phyloP scores from a whole-genome alignment of 2,797 vertebrate species.

The Cynodonichthys magdalenae region DNA sequence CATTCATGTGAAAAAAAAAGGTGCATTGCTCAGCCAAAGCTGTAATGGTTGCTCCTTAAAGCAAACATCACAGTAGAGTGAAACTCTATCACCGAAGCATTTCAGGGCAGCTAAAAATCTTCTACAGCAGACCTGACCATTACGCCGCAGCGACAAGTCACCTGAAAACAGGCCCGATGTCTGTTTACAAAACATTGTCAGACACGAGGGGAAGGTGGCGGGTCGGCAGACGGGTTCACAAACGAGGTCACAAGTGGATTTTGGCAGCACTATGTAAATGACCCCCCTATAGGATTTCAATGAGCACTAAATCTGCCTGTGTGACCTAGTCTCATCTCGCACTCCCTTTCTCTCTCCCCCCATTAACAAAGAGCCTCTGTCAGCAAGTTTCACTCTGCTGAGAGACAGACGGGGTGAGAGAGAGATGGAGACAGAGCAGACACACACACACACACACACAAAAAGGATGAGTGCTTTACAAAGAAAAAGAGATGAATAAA shows the following conservation, averaged over 20 bases:
- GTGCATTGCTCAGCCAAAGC: conserved; percentile 37
- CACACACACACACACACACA: conserved; percentile 24
- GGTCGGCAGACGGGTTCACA: conserved; percentile 43
- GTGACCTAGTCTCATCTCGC: conserved; percentile 60
- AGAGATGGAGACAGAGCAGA: conserved; percentile 18
- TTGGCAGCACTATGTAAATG: conserved; percentile 66
- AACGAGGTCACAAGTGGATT: conserved; percentile 74
- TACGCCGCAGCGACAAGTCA: conserved; percentile 4
- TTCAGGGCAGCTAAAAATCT: conserved; percentile 25
- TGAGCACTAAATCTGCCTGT: conserved; percentile 68
- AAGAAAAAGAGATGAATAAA: conserved; percentile 42
- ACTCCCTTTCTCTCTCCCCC: conserved; percentile 7
- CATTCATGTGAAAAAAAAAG: conserved; percentile 56
- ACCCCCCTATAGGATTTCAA: conserved; percentile 76
- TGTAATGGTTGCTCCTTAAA: conserved; percentile 43
- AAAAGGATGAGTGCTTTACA: conserved; percentile 25
- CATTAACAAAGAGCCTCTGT: conserved; percentile 72
- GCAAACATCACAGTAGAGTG: conserved; percentile 52
- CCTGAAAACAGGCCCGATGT: conserved; percentile 10
- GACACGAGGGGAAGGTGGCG: conserved; percentile 38
- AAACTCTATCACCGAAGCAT: conserved; percentile 32
- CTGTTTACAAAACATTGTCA: conserved; percentile 62
- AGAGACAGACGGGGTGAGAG: conserved; percentile 35
- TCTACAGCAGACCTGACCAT: not conserved
- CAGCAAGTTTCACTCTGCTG: conserved; percentile 56